A percentile compares a stretch with the other conserved stretches of the same genome.
These are phyloP conservation scores for Gallinago undulata DNA, from an alignment of 2,113 vertebrate species.

Conservation along the genomic window DNA sequence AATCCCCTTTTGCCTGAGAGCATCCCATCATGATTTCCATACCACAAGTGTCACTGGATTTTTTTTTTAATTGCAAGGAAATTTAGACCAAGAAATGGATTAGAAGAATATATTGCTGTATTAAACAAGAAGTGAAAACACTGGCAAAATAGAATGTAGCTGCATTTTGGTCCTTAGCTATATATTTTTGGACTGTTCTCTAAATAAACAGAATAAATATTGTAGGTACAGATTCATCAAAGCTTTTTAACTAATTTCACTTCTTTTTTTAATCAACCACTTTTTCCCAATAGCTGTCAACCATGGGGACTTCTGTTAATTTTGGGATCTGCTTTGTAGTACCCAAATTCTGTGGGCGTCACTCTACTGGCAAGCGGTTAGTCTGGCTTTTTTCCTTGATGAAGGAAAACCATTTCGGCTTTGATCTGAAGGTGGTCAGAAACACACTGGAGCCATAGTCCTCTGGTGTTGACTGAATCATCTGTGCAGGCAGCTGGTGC, in stretches of 20 bases:
- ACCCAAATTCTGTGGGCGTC: neutral
- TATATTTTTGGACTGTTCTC: neutral
- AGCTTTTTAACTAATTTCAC: neutral
- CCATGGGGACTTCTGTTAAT: neutral
- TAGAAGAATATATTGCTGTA: neutral
- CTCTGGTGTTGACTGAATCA: neutral
- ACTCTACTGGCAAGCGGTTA: neutral
- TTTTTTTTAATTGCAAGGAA: neutral
- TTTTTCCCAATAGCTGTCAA: neutral
- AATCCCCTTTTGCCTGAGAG: conserved; percentile 37
- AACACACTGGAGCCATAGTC: neutral
- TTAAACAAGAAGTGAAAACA: neutral
- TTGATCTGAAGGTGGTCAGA: neutral
- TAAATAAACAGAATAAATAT: neutral
- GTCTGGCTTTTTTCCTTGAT: neutral
- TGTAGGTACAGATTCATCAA: neutral
- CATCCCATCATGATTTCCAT: conserved; percentile 30
- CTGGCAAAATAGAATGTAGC: neutral
- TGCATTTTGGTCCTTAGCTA: neutral
- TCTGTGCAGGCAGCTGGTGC: neutral
- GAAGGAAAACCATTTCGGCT: neutral
- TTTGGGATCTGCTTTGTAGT: neutral
- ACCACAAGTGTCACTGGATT: neutral
- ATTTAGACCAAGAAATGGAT: neutral
- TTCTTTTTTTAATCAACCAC: neutral